phyloP scores from a whole-genome alignment of 2,888 invertebrate genomes.

The Rhagium mordax region DNA sequence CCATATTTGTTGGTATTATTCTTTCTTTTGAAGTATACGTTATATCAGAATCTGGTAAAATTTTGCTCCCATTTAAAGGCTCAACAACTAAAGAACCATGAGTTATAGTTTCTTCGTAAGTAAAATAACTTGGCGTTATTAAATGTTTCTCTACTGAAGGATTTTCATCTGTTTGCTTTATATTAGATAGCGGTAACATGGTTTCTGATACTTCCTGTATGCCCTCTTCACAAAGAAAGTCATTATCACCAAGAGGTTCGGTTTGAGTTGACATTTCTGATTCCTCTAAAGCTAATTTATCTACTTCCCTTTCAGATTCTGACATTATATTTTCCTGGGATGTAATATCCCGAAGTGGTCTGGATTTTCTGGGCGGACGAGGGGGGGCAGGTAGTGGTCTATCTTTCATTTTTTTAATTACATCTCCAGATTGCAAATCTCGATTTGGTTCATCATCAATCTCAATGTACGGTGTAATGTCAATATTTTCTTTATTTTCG shows the following conservation, averaged over 20 bases:
- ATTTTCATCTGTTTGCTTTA: background rate
- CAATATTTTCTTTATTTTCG: slow-evolving; percentile 70
- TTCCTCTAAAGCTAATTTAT: slow-evolving; percentile 72
- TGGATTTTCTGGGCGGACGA: slow-evolving; percentile 79
- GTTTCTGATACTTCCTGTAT: slow-evolving; percentile 51
- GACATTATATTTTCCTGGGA: slow-evolving; percentile 59
- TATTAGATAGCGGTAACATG: slow-evolving; percentile 28
- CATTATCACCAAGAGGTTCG: slow-evolving; percentile 85
- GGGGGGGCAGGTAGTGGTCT: slow-evolving; percentile 91
- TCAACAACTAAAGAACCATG: slow-evolving; percentile 79
- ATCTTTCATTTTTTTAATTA: slow-evolving; percentile 87
- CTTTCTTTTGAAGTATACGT: slow-evolving; percentile 53
- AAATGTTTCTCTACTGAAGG: slow-evolving; percentile 46
- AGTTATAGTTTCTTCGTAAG: slow-evolving; percentile 78
- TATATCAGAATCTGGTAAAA: slow-evolving; percentile 60
- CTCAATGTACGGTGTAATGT: slow-evolving; percentile 75
- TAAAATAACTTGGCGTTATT: slow-evolving; percentile 59
- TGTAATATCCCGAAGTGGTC: slow-evolving; percentile 62
- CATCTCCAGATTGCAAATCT: slow-evolving; percentile 81
- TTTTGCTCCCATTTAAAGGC: slow-evolving; percentile 72
- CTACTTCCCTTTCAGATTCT: slow-evolving; percentile 42
- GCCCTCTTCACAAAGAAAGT: slow-evolving; percentile 78
- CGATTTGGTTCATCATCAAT: slow-evolving; percentile 75
- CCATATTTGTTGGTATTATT: slow-evolving; percentile 60
- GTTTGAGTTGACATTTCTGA: slow-evolving; percentile 88